A percentile compares a stretch with the other conserved stretches of the same genome.
Conservation (phyloP, 2,797 vertebrate genomes). For the Pachyuromys duprasi region DNA sequence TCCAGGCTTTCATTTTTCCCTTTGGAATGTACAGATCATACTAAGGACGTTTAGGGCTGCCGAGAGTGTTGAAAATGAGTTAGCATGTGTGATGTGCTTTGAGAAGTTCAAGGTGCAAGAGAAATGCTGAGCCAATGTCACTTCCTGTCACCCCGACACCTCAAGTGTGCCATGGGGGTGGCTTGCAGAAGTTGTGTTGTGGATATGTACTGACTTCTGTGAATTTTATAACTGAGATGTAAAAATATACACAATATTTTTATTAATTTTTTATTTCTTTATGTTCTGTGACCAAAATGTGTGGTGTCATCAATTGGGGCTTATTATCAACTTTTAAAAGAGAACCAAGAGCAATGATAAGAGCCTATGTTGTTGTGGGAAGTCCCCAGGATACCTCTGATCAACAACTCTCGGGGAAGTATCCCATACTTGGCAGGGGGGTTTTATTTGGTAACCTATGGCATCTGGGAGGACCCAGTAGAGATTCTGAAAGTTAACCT, state of each 20-base stretch:
- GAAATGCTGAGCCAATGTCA: accelerated
- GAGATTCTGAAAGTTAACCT: not conserved
- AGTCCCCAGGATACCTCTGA: not conserved
- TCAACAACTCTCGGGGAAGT: no score
- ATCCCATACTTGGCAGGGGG: not conserved
- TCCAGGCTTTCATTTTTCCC: not conserved
- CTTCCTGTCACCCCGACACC: accelerated
- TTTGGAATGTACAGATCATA: not conserved
- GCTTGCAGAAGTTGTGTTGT: accelerated
- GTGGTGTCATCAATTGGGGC: not conserved
- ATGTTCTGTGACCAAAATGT: not conserved
- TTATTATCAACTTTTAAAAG: not conserved
- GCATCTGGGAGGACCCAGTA: not conserved
- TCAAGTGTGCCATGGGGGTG: not conserved
- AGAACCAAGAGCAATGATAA: not conserved
- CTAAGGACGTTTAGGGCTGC: not conserved
- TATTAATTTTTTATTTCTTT: not conserved
- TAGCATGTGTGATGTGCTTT: not conserved
- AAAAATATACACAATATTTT: not conserved
- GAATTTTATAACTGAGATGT: not conserved
- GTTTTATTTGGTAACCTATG: not conserved
- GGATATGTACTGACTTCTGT: not conserved
- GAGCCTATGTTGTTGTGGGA: not conserved
- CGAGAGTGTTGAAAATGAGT: not conserved
- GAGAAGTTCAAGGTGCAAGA: not conserved